Evolutionary conservation across 1,140 invertebrate species (phyloP), one percentile per base, ranked within the genome.

Genomic region (Drosophila pseudoobscura): DNA sequence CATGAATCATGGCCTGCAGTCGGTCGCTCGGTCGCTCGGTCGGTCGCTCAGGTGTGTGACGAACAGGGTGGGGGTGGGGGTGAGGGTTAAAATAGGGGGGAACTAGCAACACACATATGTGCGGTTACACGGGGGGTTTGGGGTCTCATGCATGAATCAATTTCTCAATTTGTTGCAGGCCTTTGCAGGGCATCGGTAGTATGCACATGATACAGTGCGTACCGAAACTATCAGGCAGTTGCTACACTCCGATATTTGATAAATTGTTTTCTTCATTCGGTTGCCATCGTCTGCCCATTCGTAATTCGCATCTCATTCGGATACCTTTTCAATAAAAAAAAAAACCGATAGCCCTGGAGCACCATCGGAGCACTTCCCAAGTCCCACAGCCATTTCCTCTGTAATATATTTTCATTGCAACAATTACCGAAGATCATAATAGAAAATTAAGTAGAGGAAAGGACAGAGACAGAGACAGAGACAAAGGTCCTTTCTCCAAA

Each of bases 141-240:
- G 24, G 15, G 8, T 20, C 61, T 59, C 57, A 58, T 71, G 68
- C 65, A 45, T 69, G 64, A 63, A 78, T 78, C 79, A 83, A 83
- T 84, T 83, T 83, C 83, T 83, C 79, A 84, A 83, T 83, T 83
- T 84, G 75, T 78, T 70, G 70, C 58, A 52, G 52, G 56, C 49
- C 44, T 45, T 66, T 60, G 68, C 68, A 73, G 63, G 78, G 68
- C 65, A 74, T 31, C n/a, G 9, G n/a, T 39, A 61, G 50, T 69
- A 31, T 46, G 55, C 24, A 26, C 24, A 26, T 26, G 24, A 5
- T 26, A 26, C 24, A 26, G 24, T 26, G 24, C 24, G 24, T 26
- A 26, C 24, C 24, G 24, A 4, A 26, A 26, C 24, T 5, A 26
- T 26, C 24, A 26, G 24, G 24, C 24, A 26, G 3, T 26, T 26